phyloP scores from a whole-genome alignment of 2,797 vertebrate species.

The Miichthys miiuy region DNA sequence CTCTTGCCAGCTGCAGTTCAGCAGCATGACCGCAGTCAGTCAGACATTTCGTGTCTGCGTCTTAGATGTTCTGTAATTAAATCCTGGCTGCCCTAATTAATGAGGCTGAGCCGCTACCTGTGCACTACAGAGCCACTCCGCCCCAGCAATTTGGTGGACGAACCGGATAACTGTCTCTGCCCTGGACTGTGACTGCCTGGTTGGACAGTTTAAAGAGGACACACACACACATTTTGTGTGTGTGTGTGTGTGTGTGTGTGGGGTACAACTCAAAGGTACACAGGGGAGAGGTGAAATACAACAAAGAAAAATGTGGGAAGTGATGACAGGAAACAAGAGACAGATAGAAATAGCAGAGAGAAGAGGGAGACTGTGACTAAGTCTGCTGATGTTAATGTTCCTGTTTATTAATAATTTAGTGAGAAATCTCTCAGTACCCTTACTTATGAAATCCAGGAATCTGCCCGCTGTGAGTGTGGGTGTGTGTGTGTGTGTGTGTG shows the following conservation, averaged over 20 bases:
- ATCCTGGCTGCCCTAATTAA: constrained; percentile 69
- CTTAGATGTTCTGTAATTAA: constrained; percentile 60
- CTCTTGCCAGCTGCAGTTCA: not conserved
- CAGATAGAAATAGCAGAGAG: constrained; percentile 1
- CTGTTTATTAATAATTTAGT: constrained; percentile 54
- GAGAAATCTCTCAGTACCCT: constrained; percentile 11
- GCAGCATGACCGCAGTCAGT: constrained; percentile 14
- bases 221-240: not conserved
- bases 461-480: constrained; percentile 24
- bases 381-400: constrained; percentile 27
- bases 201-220: constrained; percentile 4
- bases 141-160: constrained; percentile 25
- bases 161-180: constrained; percentile 38
- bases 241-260: constrained; percentile 11
- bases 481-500: constrained; percentile 27
- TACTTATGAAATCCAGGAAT: constrained; percentile 43
- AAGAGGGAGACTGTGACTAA: constrained; percentile 3
- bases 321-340: constrained; percentile 14
- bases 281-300: not conserved
- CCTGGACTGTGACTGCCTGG: constrained; percentile 32
- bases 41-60: constrained; percentile 7
- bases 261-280: not conserved
- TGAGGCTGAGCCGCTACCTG: constrained; percentile 60
- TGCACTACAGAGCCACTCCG: constrained; percentile 40
- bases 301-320: constrained; percentile 21